Evolutionary conservation across 2,888 invertebrate genomes (phyloP).

Genomic region (Limnephilus marmoratus): DNA sequence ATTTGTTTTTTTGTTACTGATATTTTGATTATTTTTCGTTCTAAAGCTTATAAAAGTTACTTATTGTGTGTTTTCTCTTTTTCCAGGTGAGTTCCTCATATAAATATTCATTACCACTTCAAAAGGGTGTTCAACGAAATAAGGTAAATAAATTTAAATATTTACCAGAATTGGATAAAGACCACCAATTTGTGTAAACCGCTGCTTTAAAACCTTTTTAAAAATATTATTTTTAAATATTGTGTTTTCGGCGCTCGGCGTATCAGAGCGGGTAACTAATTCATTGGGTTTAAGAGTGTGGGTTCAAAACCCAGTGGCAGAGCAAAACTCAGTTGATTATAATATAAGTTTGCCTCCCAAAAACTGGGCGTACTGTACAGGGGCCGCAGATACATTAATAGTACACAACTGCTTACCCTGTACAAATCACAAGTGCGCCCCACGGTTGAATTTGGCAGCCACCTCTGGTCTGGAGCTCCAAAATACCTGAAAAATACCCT

Average conservation of each 20-base stretch:
- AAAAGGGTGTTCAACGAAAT: neutral
- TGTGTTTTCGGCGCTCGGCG: neutral
- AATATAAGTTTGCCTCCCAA: neutral
- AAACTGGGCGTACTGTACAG: too few species aligned
- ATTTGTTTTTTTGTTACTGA: neutral
- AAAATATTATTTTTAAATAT: neutral
- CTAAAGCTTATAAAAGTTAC: neutral
- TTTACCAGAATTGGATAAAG: neutral
- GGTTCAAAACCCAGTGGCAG: neutral
- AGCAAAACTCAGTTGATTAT: neutral
- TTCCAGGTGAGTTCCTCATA: neutral
- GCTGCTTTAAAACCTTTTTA: neutral
- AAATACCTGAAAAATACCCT: too few species aligned
- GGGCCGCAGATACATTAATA: too few species aligned
- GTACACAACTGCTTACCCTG: too few species aligned
- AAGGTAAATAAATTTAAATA: conserved; percentile 2
- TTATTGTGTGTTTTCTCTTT: neutral
- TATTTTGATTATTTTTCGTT: neutral
- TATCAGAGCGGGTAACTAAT: neutral
- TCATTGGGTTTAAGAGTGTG: neutral
- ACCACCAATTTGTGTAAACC: neutral
- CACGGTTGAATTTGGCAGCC: too few species aligned
- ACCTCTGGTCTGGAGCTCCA: too few species aligned
- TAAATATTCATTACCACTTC: neutral
- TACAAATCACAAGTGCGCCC: too few species aligned